phyloP scores from a whole-genome alignment of 2,797 vertebrate species.

The Acipenser transmontanus region DNA sequence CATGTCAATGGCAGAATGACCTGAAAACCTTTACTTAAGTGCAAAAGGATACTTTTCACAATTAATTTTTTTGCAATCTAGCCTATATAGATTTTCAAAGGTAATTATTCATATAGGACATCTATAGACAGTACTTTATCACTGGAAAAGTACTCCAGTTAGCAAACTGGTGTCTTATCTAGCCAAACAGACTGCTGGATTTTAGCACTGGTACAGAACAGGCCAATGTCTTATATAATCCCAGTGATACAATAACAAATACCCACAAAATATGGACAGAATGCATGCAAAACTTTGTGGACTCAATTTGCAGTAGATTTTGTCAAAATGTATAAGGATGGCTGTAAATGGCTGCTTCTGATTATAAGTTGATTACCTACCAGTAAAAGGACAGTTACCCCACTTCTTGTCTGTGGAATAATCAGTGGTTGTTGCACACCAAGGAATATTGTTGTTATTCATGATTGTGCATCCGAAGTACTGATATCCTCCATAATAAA shows the following conservation, averaged over 20 bases:
- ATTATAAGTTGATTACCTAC: neutral
- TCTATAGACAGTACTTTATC: neutral
- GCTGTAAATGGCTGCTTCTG: no score
- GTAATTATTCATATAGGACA: neutral
- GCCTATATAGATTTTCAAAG: neutral
- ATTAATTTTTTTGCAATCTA: neutral
- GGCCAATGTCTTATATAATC: neutral
- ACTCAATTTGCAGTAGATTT: neutral
- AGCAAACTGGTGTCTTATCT: neutral
- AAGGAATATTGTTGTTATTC: neutral
- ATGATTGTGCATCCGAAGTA: neutral
- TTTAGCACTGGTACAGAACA: neutral
- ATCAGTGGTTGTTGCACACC: neutral
- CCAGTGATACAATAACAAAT: neutral
- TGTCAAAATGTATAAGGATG: neutral
- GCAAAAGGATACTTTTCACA: neutral
- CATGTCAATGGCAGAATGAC: neutral
- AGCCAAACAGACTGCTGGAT: no score
- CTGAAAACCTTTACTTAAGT: neutral
- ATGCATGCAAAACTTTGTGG: neutral
- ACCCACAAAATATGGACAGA: neutral
- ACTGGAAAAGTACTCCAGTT: neutral
- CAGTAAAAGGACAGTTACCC: neutral
- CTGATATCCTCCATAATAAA: neutral
- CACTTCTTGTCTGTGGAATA: neutral